These are phyloP conservation scores for Nothobranchius furzeri DNA, from an alignment of 2,113 vertebrate species.

Conservation along the genomic window DNA sequence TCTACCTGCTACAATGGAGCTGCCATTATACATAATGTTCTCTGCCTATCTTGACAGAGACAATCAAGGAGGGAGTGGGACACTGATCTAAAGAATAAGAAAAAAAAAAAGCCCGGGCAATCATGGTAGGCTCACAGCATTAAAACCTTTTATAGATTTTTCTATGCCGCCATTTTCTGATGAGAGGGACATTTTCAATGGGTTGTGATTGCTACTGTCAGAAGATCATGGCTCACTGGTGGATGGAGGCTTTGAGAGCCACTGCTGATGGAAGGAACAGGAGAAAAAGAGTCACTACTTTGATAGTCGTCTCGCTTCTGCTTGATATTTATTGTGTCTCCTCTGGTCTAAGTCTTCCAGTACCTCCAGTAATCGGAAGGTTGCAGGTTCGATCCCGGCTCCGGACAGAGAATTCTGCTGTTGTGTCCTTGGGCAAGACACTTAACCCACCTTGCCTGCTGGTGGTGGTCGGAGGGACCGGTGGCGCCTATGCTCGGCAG, in stretches of 20 bases:
- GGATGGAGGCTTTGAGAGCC: conserved; percentile 36
- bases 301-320: conserved; percentile 38
- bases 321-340: conserved; percentile 42
- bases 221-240: conserved; percentile 31
- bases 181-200: conserved; percentile 67
- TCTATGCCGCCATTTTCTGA: conserved; percentile 68
- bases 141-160: conserved; percentile 79
- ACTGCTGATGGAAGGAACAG: conserved; percentile 17
- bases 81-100: conserved; percentile 71
- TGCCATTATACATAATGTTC: conserved; percentile 63
- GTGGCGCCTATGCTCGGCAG: too few relatives aligned
- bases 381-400: too few relatives aligned
- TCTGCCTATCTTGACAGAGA: conserved; percentile 57
- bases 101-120: conserved; percentile 71
- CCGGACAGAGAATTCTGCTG: too few relatives aligned
- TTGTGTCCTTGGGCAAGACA: too few relatives aligned
- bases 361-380: too few relatives aligned
- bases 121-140: conserved; percentile 68
- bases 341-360: conserved; percentile 14
- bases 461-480: too few relatives aligned
- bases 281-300: conserved; percentile 14
- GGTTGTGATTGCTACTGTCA: conserved; percentile 73
- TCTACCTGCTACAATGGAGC: conserved; percentile 60
- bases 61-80: conserved; percentile 33
- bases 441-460: too few relatives aligned